Base-by-base conservation (phyloP, 2,888 invertebrate genomes). In the Phalangium opilio region DNA sequence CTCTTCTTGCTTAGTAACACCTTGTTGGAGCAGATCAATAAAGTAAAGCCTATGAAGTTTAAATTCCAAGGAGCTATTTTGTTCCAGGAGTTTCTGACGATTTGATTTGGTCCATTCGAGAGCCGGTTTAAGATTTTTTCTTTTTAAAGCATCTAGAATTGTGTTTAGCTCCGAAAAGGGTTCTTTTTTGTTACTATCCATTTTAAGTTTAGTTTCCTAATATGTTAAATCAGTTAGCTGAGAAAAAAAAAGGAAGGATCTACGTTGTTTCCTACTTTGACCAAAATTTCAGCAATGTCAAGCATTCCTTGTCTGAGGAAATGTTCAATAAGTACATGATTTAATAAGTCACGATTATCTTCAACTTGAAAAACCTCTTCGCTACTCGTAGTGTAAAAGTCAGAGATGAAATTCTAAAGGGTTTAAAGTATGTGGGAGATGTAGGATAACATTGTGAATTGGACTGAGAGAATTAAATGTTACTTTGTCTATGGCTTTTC, bases 231-330 rank as follows among this genome's bases (percentile, higher is more conserved):
- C n/a, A 14, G 15, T 44, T 36, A 27, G 10, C 19, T 27, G 27
- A 27, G 27, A 8, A 27, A 27, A 27, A 44, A 21, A 18, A 34
- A 44, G 20, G 20, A 12, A n/a, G n/a, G n/a, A n/a, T n/a, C n/a
- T n/a, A n/a, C n/a, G n/a, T 27, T 8, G 5, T 27, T 8, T 27
- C 53, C 48, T 59, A 78, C 79, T 62, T 72, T 66, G 47, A 77
- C 77, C 41, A 87, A 66, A 57, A 81, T 75, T 62, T 90, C 86
- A 2, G 90, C 91, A 33, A 93, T 87, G 46, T 90, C 87, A 56
- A 90, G 76, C 75, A 89, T 77, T 39, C 95, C 95, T 70, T 91
- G 89, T 55, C 93, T 76, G 62, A 87, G 84, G 63, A 93, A 85
- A 71, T 96, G 95, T 64, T 95, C 89, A 58, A 87, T 87, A 53